These are phyloP conservation scores for Antennarius striatus DNA, from an alignment of 2,113 vertebrate species.

Conservation along the genomic window DNA sequence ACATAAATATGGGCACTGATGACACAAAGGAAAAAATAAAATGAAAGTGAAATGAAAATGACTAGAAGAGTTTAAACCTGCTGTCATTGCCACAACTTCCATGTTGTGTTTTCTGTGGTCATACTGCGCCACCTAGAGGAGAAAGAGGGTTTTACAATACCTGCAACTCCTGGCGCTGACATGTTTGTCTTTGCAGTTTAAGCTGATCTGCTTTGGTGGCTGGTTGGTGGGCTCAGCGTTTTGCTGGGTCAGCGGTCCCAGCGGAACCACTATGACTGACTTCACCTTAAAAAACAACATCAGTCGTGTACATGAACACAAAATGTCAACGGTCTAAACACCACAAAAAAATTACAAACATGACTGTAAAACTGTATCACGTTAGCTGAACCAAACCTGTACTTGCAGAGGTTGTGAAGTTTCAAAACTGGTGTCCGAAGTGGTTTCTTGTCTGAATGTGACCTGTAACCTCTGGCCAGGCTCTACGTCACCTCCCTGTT, in stretches of 20 bases:
- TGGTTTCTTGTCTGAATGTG: neutral
- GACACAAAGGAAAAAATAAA: neutral
- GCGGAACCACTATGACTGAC: slow-evolving; percentile 43
- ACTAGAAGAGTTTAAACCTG: neutral
- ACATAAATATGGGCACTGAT: too few relatives aligned
- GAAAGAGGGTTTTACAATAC: slow-evolving; percentile 1
- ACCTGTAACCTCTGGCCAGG: neutral
- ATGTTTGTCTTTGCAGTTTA: accelerated
- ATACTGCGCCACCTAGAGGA: slow-evolving; percentile 29
- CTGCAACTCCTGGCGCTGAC: neutral
- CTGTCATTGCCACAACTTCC: neutral
- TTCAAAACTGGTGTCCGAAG: slow-evolving; percentile 29
- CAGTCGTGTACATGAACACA: neutral
- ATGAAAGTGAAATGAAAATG: too few relatives aligned
- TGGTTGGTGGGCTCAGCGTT: too few relatives aligned
- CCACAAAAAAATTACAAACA: neutral
- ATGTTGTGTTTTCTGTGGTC: neutral
- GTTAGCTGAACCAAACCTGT: slow-evolving; percentile 37
- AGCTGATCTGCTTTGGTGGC: neutral
- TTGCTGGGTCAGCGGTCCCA: too few relatives aligned
- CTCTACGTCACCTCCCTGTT: neutral
- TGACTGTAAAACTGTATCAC: too few relatives aligned
- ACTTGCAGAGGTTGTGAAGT: slow-evolving; percentile 34
- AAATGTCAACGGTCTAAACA: neutral
- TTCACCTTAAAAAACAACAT: slow-evolving; percentile 44